A percentile compares a stretch with the other conserved stretches of the same genome.
These are phyloP conservation scores for Zaprionus camerounensis DNA, from an alignment of 1,140 invertebrate species.

Conservation along the genomic window DNA sequence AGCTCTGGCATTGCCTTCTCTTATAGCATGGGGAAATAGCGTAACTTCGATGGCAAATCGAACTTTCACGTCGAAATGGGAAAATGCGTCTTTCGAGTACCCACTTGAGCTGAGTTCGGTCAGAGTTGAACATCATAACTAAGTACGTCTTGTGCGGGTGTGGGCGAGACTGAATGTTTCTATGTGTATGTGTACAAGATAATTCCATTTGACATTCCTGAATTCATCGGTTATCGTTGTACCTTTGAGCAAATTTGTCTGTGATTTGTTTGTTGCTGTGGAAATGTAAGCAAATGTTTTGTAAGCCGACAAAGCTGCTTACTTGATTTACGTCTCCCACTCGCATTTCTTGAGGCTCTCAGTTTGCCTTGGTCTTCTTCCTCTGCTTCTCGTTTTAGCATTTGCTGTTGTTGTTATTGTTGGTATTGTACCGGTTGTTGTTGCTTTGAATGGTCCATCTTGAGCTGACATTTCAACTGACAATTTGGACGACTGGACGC, in stretches of 20 bases:
- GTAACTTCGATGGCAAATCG: background rate
- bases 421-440: conserved; percentile 7
- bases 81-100: background rate
- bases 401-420: conserved; percentile 2
- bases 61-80: background rate
- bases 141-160: conserved; percentile 1
- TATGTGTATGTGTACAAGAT: conserved; percentile 15
- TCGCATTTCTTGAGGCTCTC: conserved; percentile 14
- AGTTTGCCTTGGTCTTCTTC: conserved; percentile 1
- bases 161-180: background rate
- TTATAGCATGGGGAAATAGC: background rate
- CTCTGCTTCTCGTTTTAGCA: background rate
- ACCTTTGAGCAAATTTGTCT: conserved; percentile 50
- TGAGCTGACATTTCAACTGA: conserved; percentile 80
- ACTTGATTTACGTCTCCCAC: conserved; percentile 50
- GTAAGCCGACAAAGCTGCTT: conserved; percentile 78
- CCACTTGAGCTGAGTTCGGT: background rate
- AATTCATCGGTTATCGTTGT: conserved; percentile 32
- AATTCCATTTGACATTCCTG: conserved; percentile 4
- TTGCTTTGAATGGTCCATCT: conserved; percentile 36
- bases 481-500: conserved; percentile 73
- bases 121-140: conserved; percentile 9
- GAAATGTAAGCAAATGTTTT: conserved; percentile 55
- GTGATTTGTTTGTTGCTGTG: conserved; percentile 52
- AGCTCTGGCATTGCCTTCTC: background rate